Evolutionary conservation across 2,113 vertebrate species (phyloP).

Genomic region (Mobula birostris): DNA sequence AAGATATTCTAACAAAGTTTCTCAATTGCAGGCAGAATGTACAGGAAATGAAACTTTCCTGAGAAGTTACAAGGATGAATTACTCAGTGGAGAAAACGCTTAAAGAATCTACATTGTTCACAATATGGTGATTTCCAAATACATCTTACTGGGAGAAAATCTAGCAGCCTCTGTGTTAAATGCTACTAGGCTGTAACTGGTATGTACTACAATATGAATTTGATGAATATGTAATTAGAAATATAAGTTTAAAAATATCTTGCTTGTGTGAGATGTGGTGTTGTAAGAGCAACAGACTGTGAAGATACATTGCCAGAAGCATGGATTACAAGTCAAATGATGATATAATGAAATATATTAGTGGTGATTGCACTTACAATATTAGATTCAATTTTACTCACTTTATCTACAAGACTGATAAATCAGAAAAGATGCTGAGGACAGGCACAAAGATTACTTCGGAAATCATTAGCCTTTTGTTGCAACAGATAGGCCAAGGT

Average conservation of each 20-base stretch:
- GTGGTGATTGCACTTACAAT: not conserved
- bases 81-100: not conserved
- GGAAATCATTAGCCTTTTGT: not conserved
- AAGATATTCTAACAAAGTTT: not conserved
- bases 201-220: not conserved
- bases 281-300: not conserved
- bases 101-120: not conserved
- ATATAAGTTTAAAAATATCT: not conserved
- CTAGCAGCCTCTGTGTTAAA: not conserved
- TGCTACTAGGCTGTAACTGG: not conserved
- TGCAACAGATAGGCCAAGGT: not conserved
- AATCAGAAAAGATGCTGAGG: not conserved
- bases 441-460: not conserved
- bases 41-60: not conserved
- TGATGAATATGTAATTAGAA: not conserved
- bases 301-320: not conserved
- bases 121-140: not conserved
- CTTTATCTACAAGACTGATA: not conserved
- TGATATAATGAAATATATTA: not conserved
- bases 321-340: not conserved
- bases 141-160: not conserved
- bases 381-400: not conserved
- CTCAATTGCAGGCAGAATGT: not conserved
- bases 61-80: not conserved
- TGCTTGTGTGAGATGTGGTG: not conserved